These are phyloP conservation scores for Spodoptera litura DNA, from an alignment of 1,140 invertebrate genomes.

Conservation along the genomic window DNA sequence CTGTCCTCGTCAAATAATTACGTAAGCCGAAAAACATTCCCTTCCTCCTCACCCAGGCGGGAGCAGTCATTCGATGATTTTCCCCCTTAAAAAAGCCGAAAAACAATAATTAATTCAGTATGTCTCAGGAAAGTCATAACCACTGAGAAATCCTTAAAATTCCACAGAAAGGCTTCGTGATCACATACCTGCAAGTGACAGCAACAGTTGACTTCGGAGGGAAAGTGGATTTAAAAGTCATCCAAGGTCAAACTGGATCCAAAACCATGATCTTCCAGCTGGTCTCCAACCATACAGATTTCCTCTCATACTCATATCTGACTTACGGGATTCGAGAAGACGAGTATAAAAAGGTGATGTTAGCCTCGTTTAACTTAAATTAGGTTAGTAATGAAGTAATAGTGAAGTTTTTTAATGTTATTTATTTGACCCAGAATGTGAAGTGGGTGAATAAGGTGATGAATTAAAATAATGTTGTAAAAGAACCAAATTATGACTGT, in stretches of 20 bases:
- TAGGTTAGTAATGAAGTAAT: constrained; percentile 53
- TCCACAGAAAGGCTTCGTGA: constrained; percentile 73
- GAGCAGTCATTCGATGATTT: too few species aligned
- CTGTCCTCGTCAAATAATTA: too few species aligned
- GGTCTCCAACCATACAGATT: constrained; percentile 77
- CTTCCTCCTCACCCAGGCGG: too few species aligned
- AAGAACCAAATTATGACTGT: too few species aligned
- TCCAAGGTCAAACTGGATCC: constrained; percentile 68
- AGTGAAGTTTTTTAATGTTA: too few species aligned
- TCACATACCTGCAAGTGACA: constrained; percentile 73
- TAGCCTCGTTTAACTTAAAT: constrained; percentile 45
- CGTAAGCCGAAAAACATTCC: too few species aligned
- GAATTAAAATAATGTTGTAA: too few species aligned
- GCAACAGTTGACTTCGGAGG: constrained; percentile 62
- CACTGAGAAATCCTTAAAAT: neutral
- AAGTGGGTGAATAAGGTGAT: too few species aligned
- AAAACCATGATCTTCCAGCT: constrained; percentile 73
- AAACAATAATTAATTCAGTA: too few species aligned
- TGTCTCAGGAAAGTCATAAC: neutral
- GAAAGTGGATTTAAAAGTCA: constrained; percentile 66
- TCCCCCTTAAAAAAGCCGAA: too few species aligned
- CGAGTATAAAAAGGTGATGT: constrained; percentile 77
- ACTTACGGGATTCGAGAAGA: constrained; percentile 74
- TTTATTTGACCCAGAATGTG: too few species aligned
- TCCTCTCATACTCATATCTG: constrained; percentile 73